Percentiles rank a stretch among this genome's conserved stretches.
phyloP scores from a whole-genome alignment of 2,888 invertebrate genomes.

The Limenitis camilla region DNA sequence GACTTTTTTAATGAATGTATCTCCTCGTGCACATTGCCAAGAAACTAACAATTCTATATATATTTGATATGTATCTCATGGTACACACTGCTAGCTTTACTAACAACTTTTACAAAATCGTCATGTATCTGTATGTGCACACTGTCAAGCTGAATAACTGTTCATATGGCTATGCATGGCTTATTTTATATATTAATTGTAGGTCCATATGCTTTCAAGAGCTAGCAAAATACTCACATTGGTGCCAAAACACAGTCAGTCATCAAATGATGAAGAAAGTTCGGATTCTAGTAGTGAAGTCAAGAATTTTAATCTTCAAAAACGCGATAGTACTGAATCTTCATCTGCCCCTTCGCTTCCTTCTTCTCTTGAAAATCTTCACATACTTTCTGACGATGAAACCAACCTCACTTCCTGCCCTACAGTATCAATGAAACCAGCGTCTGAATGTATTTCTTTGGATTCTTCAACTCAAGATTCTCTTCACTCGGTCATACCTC shows the following conservation, averaged over 20 bases:
- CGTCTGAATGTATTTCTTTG: too few species aligned
- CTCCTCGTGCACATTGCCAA: neutral
- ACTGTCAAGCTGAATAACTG: neutral
- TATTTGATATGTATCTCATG: too few species aligned
- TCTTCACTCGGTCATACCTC: slow-evolving; percentile 16
- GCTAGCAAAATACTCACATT: too few species aligned
- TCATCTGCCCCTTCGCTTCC: slow-evolving; percentile 15
- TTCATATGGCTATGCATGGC: neutral
- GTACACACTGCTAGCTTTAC: neutral
- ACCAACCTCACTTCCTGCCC: slow-evolving; percentile 15
- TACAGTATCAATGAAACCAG: slow-evolving; percentile 11
- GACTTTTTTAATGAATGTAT: neutral
- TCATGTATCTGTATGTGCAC: neutral
- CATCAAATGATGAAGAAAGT: slow-evolving; percentile 19
- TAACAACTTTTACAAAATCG: neutral
- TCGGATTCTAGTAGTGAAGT: too few species aligned
- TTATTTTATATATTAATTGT: slow-evolving; percentile 12
- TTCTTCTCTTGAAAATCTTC: slow-evolving; percentile 24
- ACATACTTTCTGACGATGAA: slow-evolving; percentile 24
- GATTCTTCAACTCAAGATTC: slow-evolving; percentile 20
- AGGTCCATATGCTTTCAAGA: slow-evolving; percentile 15
- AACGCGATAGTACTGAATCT: too few species aligned
- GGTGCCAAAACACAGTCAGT: slow-evolving; percentile 14
- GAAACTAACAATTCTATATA: neutral
- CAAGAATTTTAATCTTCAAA: too few species aligned